Evolutionary conservation across 2,797 vertebrate genomes (phyloP).

Genomic region (Enteromius anoplus): DNA sequence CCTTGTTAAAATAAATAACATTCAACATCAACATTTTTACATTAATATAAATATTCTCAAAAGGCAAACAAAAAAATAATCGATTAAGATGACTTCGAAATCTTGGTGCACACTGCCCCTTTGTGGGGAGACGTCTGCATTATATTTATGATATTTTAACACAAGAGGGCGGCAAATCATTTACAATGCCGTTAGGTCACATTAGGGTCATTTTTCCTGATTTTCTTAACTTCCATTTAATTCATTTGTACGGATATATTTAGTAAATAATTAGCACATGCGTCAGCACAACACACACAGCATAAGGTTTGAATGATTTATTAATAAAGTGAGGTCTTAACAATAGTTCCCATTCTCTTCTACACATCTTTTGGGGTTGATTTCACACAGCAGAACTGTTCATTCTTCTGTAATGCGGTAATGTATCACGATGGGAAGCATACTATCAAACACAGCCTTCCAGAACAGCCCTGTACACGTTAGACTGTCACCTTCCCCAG

Average conservation of each 20-base stretch:
- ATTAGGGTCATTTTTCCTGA: neutral
- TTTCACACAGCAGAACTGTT: constrained; percentile 52
- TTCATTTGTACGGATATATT: neutral
- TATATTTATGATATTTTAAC: neutral
- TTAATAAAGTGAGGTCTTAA: constrained; percentile 65
- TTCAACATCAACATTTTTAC: neutral
- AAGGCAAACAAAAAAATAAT: neutral
- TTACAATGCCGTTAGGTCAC: neutral
- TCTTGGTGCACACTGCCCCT: constrained; percentile 40
- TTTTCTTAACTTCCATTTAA: neutral
- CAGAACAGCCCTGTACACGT: constrained; percentile 15
- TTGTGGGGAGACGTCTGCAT: neutral
- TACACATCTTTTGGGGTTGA: constrained; percentile 36
- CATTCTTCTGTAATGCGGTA: constrained; percentile 12
- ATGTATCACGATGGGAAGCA: constrained; percentile 37
- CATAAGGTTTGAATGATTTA: constrained; percentile 60
- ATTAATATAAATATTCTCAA: neutral
- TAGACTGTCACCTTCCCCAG: constrained; percentile 25
- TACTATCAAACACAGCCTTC: constrained; percentile 45
- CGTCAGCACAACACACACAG: constrained; percentile 10
- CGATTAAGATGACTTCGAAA: neutral
- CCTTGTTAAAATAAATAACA: neutral
- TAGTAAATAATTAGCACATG: neutral
- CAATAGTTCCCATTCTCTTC: constrained; percentile 50
- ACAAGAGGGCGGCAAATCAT: constrained; percentile 24